Evolutionary conservation across 2,113 vertebrate genomes (phyloP).

Genomic region (Equus przewalskii): DNA sequence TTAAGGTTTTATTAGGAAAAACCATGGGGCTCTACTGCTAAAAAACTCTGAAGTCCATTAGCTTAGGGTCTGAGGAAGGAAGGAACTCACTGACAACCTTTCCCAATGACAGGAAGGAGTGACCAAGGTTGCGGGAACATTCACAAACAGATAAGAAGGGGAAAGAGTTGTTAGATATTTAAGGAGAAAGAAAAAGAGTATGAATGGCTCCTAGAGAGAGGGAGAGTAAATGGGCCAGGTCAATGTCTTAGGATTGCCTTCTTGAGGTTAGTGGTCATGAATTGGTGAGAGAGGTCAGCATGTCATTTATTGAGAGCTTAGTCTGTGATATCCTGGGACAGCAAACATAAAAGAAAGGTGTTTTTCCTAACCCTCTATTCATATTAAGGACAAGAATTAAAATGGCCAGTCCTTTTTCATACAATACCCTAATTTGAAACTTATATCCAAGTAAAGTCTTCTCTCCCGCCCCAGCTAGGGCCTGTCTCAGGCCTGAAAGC

Average conservation of each 20-base stretch:
- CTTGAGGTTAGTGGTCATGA: not conserved
- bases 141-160: not conserved
- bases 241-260: not conserved
- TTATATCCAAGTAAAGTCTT: not conserved
- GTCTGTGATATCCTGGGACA: not conserved
- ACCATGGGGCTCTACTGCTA: not conserved
- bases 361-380: not conserved
- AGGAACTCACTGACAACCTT: not conserved
- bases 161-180: not conserved
- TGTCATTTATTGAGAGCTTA: not conserved
- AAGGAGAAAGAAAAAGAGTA: not conserved
- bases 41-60: not conserved
- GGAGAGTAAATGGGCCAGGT: not conserved
- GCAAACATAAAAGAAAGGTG: not conserved
- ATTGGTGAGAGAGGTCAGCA: not conserved
- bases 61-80: not conserved
- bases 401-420: not conserved
- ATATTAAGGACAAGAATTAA: not conserved
- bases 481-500: not conserved
- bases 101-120: not conserved
- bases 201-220: not conserved
- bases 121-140: not conserved
- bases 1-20: not conserved
- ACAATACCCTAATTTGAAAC: not conserved
- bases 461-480: not conserved